Evolutionary conservation across 1,140 invertebrate genomes (phyloP).

Genomic region (Octopus sinensis): DNA sequence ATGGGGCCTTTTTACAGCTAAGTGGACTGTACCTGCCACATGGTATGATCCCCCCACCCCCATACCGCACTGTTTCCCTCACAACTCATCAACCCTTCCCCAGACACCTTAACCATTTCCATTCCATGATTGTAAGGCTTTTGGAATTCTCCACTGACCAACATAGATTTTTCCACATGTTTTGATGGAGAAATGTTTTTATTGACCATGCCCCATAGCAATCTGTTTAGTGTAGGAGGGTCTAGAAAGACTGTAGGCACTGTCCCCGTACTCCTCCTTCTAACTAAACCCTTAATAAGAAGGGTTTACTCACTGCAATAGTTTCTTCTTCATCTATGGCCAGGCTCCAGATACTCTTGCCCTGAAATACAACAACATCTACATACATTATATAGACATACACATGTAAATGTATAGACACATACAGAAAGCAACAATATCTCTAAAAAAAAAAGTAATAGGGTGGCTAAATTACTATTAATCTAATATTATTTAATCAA

Average conservation of each 20-base stretch:
- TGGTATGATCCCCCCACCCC: no score
- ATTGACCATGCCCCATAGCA: not conserved
- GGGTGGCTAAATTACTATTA: not conserved
- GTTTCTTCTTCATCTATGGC: slow-evolving; percentile 60
- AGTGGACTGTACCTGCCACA: no score
- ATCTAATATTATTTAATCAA: not conserved
- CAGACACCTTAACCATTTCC: no score
- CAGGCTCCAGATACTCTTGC: slow-evolving; percentile 70
- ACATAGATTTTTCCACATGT: not conserved
- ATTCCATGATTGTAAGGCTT: not conserved
- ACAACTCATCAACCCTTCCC: no score
- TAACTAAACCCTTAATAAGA: slow-evolving; percentile 8
- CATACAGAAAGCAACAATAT: not conserved
- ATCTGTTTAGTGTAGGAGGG: not conserved
- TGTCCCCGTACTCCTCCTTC: no score
- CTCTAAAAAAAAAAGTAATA: not conserved
- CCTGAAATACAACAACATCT: slow-evolving; percentile 55
- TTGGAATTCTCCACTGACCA: not conserved
- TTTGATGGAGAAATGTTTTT: not conserved
- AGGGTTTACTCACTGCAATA: slow-evolving; percentile 56
- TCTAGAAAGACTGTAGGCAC: no score
- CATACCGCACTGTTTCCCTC: no score
- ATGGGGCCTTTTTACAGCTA: no score
- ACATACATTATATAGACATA: not conserved
- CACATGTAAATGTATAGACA: not conserved